A percentile compares a stretch with the other conserved stretches of the same genome.
Evolutionary conservation across 2,888 invertebrate genomes (phyloP).

Genomic region (Eustalomyia histrio): DNA sequence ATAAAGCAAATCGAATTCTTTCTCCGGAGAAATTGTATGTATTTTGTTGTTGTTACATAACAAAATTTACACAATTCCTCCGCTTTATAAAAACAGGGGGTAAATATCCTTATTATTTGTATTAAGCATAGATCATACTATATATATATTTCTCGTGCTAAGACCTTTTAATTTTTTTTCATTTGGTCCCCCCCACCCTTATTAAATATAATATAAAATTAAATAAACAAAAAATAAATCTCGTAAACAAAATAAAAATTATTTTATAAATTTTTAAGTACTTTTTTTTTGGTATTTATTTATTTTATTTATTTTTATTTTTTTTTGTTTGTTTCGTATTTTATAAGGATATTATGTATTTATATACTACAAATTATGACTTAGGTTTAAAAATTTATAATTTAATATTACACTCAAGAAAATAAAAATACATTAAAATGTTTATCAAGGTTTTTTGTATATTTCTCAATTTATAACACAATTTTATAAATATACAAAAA

Average conservation of each 20-base stretch:
- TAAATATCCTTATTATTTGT: too few relatives aligned
- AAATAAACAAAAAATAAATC: too few relatives aligned
- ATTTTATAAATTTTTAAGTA: constrained; percentile 61
- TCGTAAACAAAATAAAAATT: constrained; percentile 33
- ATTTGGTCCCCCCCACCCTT: too few relatives aligned
- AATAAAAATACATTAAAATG: constrained; percentile 48
- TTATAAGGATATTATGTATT: constrained; percentile 46
- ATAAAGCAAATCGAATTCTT: too few relatives aligned
- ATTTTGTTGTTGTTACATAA: too few relatives aligned
- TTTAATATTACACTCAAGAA: constrained; percentile 64
- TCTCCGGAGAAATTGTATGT: too few relatives aligned
- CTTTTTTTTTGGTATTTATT: constrained; percentile 60
- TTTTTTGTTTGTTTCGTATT: constrained; percentile 18
- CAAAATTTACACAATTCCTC: too few relatives aligned
- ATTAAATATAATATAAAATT: too few relatives aligned
- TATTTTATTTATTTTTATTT: constrained; percentile 48
- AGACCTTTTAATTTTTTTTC: too few relatives aligned
- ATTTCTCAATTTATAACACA: constrained; percentile 52
- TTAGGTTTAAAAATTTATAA: constrained; percentile 64
- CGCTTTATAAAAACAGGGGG: too few relatives aligned
- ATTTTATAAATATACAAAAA: constrained; percentile 55
- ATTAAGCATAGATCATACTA: too few relatives aligned
- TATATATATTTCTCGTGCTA: too few relatives aligned
- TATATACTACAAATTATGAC: constrained; percentile 65
- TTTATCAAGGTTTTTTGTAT: constrained; percentile 7